A percentile compares a stretch with the other conserved stretches of the same genome.
These are phyloP conservation scores for Xestia rhomboidea DNA, from an alignment of 2,888 invertebrate species.

Conservation along the genomic window DNA sequence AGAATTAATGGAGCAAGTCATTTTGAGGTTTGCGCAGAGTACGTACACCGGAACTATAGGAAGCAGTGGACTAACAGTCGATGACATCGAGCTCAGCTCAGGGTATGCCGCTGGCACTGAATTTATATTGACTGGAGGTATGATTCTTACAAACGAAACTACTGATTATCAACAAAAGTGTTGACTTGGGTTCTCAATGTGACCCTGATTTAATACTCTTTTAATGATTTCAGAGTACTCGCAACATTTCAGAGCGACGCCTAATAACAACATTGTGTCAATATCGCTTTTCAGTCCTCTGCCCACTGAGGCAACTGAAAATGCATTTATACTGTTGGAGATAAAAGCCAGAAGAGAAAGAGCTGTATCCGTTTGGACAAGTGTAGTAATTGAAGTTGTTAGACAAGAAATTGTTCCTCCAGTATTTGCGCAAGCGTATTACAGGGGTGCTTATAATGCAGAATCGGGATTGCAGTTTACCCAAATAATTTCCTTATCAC, in stretches of 20 bases:
- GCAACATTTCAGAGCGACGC: conserved; percentile 68
- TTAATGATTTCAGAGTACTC: conserved; percentile 72
- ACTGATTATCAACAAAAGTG: neutral
- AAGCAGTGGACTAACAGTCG: conserved; percentile 67
- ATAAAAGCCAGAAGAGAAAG: conserved; percentile 77
- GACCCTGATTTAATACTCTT: neutral
- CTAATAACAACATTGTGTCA: conserved; percentile 65
- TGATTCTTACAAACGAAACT: conserved; percentile 9
- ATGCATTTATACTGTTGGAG: conserved; percentile 76
- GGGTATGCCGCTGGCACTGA: conserved; percentile 75
- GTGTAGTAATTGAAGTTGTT: conserved; percentile 74
- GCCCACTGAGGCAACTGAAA: conserved; percentile 67
- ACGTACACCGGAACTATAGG: conserved; percentile 75
- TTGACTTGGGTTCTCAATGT: too few relatives aligned
- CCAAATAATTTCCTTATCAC: conserved; percentile 69
- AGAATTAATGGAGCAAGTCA: conserved; percentile 71
- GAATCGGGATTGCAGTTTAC: conserved; percentile 69
- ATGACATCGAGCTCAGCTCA: conserved; percentile 72
- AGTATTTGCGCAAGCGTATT: conserved; percentile 74
- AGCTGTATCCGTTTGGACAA: conserved; percentile 75
- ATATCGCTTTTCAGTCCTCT: conserved; percentile 64
- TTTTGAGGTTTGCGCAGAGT: conserved; percentile 77
- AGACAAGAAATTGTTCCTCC: conserved; percentile 67
- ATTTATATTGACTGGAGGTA: conserved; percentile 78
- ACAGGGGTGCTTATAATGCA: conserved; percentile 72